Evolutionary conservation across 2,797 vertebrate species (phyloP), one percentile per base, ranked within the genome.

Genomic region (Melanotaenia maccullochi): DNA sequence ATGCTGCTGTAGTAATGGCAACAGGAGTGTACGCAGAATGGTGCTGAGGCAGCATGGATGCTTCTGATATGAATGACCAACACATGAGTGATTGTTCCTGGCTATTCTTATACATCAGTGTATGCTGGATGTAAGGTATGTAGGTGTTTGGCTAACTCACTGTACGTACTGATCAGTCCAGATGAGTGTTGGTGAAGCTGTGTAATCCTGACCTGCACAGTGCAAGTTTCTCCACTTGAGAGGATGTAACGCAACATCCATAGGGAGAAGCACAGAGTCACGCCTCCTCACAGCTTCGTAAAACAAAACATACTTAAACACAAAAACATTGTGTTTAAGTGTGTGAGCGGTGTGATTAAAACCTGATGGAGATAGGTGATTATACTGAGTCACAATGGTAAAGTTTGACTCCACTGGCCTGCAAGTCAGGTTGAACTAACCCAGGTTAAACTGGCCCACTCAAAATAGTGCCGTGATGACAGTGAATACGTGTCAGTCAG

Each of bases 321-420:
- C 30, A 30, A 30, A 30, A 30, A 30, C 30, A 30, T 35, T 71
- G 28, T 47, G 40, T 16, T 54, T 28, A 54, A 35, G 54, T 4
- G 4, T 44, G 32, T 71, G 89, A 88, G 81, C 76, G 84, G 59
- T 30, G 71, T 89, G 90, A 94, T 93, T 93, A 93, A 94, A 52
- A 68, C 73, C 57, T 20, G 14, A 75, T 13, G 16, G 38, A 20
- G 12, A 54, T 89, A 88, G 92, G 94, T 85, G 93, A 49, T 7
- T 5, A 60, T 32, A 25, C 60, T 24, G 44, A 18, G n/a, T n/a
- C 22, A 94, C 95, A 95, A 92, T 87, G 89, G 93, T 95, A 95
- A 95, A 63, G 20, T 25, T 5, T 40, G 56, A 1, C 36, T 70
- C 28, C 2, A 9, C 33, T 36, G 16, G 58, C 59, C 28, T 49